Base-by-base conservation (phyloP, 2,113 vertebrate genomes). In the Serinus canaria region DNA sequence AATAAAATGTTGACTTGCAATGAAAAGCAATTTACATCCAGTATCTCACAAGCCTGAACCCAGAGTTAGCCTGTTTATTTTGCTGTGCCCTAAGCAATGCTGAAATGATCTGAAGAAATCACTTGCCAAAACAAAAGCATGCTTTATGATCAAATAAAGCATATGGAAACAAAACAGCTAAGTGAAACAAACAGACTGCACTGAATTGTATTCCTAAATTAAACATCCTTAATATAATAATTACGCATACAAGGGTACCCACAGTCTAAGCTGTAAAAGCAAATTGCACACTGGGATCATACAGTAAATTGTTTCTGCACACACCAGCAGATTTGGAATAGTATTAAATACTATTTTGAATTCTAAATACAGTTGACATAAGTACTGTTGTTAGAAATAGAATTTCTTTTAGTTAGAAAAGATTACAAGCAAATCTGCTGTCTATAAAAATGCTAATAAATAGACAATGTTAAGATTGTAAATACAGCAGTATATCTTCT, bases 91-190 rank as follows among this genome's bases (percentile, higher is more conserved):
- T 49, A 76, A 94, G 59, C 70, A 72, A 85, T 41, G 41, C 20
- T 85, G 78, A 87, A 95, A 90, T 25, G 13, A 82, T 83, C 63
- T 52, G 75, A 77, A 88, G 59, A 92, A 95, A 94, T 24, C 22
- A 73, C 17, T 85, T 62, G 46, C 39, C 31, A 43, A 60, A 93
- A 75, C 18, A 69, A 91, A 56, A 84, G 35, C 44, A 62, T 0
- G 4, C 5, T 76, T 90, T 64, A 68, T 44, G 52, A 46, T 66
- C 76, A 47, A 91, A 63, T 47, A 67, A 89, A 89, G 17, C 17
- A 72, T 43, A 74, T 19, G 13, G 50, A 62, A 89, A 74, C 21
- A 69, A 84, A 89, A 74, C 37, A 67, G 14, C 17, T 27, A 84
- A 82, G 24, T 74, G 59, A 78, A 68, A 74, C 19, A 67, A 73